Percentiles rank a stretch among this genome's conserved stretches.
These are phyloP conservation scores for Drosophila arawakana DNA, from an alignment of 1,140 invertebrate species.

Conservation along the genomic window DNA sequence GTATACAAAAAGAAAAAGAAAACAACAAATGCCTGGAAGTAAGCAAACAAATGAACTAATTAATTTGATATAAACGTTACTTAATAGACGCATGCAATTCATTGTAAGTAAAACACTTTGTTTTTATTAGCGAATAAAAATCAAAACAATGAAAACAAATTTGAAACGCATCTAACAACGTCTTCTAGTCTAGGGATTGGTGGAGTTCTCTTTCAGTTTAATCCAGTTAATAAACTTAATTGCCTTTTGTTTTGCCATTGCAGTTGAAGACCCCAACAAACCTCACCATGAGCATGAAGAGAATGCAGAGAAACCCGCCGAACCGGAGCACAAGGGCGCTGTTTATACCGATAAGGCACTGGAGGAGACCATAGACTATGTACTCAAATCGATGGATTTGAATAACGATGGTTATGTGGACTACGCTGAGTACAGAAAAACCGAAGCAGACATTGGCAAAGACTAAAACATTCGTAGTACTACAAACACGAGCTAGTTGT, in stretches of 20 bases:
- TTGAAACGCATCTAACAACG: slow-evolving; percentile 1
- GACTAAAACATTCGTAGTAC: slow-evolving; percentile 43
- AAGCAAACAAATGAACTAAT: slow-evolving; percentile 29
- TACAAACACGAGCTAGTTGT: slow-evolving; percentile 33
- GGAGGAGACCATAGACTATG: slow-evolving; percentile 88
- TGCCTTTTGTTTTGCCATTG: slow-evolving; percentile 34
- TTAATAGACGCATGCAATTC: slow-evolving; percentile 59
- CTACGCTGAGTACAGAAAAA: slow-evolving; percentile 89
- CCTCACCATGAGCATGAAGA: not conserved
- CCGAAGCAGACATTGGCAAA: slow-evolving; percentile 63
- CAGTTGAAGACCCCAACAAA: slow-evolving; percentile 54
- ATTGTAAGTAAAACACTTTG: slow-evolving; percentile 49
- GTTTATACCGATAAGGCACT: slow-evolving; percentile 87
- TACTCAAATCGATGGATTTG: slow-evolving; percentile 89
- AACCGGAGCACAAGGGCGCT: slow-evolving; percentile 47
- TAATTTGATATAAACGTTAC: slow-evolving; percentile 47
- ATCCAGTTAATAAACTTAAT: slow-evolving; percentile 20
- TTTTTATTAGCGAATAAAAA: slow-evolving; percentile 68
- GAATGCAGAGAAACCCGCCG: slow-evolving; percentile 54
- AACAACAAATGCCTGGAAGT: slow-evolving; percentile 42
- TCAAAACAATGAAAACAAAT: slow-evolving; percentile 4
- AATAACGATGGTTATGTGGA: slow-evolving; percentile 92
- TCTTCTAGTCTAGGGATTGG: slow-evolving; percentile 11
- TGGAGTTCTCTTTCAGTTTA: not conserved
- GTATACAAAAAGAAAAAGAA: slow-evolving; percentile 63